Base-by-base conservation (phyloP, 2,113 vertebrate species). In the Lonchura striata region DNA sequence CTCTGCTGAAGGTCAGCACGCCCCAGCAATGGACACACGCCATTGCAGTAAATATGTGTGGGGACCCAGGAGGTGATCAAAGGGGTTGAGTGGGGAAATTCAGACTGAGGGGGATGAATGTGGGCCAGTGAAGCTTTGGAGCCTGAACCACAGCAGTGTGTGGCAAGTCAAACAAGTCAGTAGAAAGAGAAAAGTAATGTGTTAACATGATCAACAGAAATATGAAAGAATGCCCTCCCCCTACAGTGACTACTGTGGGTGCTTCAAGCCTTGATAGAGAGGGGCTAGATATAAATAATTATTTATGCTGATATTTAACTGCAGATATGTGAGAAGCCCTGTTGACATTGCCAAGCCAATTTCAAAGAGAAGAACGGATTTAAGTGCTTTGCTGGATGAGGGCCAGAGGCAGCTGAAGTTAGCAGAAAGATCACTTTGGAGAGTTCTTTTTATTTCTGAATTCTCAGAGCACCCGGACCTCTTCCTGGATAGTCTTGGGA, bases 301-400 rank as follows among this genome's bases (percentile, higher is more conserved):
- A 81, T 88, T 93, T 75, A n/a, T 75, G 31, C 25, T 64, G 27
- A 11, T 83, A 68, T 92, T 93, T 86, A 81, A 81, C 72, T 64
- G 60, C 49, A 95, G 65, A 77, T 56, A 68, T 53, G 63, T 56
- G 68, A 96, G 76, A 86, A 95, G 71, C 46, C 35, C 44, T 60
- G 41, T n/a, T 94, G 88, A 93, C 82, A 83, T 75, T 0, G 2
- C 72, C 72, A 80, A 92, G 82, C 25, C 56, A 52, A 74, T 95
- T 96, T 92, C 82, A 90, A 93, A 97, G 64, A 1, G 2, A 88
- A 80, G 93, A 88, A 56, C 30, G 78, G 39, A 85, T 83, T 72
- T 96, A 96, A 96, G 90, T 96, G 82, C 80, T 90, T 88, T 88
- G 23, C 52, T 96, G 93, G 92, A 86, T 44, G 31, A 78, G 28